Evolutionary conservation across 2,888 invertebrate species (phyloP), one percentile per base, ranked within the genome.

Genomic region (Malacosoma neustria): DNA sequence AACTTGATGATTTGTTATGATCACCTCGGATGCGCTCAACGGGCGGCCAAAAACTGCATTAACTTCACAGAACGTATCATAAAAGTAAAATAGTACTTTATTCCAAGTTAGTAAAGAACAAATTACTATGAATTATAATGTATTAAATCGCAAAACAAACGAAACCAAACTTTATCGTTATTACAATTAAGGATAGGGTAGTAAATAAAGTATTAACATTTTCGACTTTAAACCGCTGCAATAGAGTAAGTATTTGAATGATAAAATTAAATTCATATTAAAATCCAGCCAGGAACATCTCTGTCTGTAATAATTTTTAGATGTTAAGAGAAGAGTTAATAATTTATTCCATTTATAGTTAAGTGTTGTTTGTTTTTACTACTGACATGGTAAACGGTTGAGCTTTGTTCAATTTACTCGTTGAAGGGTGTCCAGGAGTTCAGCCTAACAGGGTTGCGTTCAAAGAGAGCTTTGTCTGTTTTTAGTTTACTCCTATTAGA

Each of bases 1-100:
- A 61, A 61, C 63, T 55, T 57, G 64, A 69, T 77, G 81, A 81
- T 81, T 81, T 81, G 81, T 81, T 79, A 74, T 77, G 79, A 79
- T 80, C 79, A 65, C 76, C 62, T 58, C 60, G 54, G 59, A 58
- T 59, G 63, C 61, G 59, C 82, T 52, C 82, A 68, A 72, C 77
- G 68, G 80, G 82, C 62, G 74, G 66, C 68, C 69, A 55, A 66
- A 72, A 74, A 74, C 69, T 71, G 74, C 74, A 73, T 72, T 67
- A 61, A 64, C 60, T 57, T 55, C 47, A 42, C 43, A 50, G 42
- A 33, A 34, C 36, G 32, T 48, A 37, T 32, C 36, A 11, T 42
- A 12, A 54, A 61, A 55, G 49, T 54, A 15, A 66, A 62, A 67
- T 50, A 46, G 40, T 49, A 61, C 55, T 52, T 51, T 69, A 67